A percentile compares a stretch with the other conserved stretches of the same genome.
These are phyloP conservation scores for Meganola albula DNA, from an alignment of 2,888 invertebrate genomes.

Conservation along the genomic window DNA sequence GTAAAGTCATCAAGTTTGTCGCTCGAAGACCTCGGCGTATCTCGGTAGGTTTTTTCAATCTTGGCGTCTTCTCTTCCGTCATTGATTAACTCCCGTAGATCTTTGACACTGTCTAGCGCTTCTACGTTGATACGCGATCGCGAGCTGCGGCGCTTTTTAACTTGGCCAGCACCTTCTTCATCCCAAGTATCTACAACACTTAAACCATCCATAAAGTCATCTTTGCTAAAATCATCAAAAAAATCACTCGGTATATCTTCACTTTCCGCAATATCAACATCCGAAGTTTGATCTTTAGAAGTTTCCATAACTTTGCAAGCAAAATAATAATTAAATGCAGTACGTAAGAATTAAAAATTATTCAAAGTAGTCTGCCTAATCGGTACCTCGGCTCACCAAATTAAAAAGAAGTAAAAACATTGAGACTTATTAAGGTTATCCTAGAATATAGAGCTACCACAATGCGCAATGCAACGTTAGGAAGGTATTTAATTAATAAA, in stretches of 20 bases:
- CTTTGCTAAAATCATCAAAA: slow-evolving; percentile 67
- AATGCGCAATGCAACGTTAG: no score
- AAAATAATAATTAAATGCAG: no score
- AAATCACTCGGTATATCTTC: slow-evolving; percentile 71
- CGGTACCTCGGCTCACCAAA: no score
- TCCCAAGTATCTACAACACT: slow-evolving; percentile 71
- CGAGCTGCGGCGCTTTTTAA: slow-evolving; percentile 11
- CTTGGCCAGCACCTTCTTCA: slow-evolving; percentile 33
- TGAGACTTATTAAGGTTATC: no score
- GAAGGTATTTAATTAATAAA: neutral
- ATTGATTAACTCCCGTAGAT: slow-evolving; percentile 49
- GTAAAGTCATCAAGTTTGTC: slow-evolving; percentile 48
- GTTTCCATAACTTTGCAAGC: no score
- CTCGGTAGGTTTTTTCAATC: slow-evolving; percentile 14
- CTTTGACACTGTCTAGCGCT: slow-evolving; percentile 42
- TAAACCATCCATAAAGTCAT: slow-evolving; percentile 67
- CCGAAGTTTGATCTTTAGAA: slow-evolving; percentile 27
- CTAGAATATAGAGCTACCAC: no score
- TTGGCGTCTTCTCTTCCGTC: slow-evolving; percentile 23
- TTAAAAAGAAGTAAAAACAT: no score
- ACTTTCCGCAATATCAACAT: slow-evolving; percentile 44
- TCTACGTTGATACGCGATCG: slow-evolving; percentile 36
- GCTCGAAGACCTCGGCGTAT: slow-evolving; percentile 24
- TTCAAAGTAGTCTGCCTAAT: no score
- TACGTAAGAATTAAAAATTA: no score